Evolutionary conservation across 2,113 vertebrate genomes (phyloP).

Genomic region (zebrafish (Danio rerio)): DNA sequence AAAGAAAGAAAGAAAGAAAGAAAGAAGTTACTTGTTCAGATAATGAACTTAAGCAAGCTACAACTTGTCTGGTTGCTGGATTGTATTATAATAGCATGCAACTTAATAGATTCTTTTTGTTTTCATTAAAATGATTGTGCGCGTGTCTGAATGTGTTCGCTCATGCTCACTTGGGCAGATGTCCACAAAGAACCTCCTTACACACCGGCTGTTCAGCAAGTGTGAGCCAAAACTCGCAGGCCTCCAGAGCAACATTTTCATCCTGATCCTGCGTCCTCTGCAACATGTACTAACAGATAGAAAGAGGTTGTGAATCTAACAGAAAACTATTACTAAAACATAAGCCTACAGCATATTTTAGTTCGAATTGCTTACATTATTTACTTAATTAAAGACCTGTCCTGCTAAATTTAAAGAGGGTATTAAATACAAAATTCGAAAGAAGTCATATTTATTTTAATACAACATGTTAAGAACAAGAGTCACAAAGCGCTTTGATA

Average conservation of each 20-base stretch:
- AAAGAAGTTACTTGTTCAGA: slow-evolving; percentile 2
- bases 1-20: not conserved
- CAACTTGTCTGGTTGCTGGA: not conserved
- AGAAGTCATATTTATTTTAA: too few species aligned
- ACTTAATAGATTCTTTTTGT: not conserved
- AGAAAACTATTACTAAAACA: not conserved
- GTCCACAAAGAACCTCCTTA: slow-evolving; percentile 92
- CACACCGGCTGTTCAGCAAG: slow-evolving; percentile 96
- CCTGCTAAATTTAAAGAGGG: not conserved
- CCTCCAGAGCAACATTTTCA: slow-evolving; percentile 96
- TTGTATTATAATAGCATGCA: not conserved
- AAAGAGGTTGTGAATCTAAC: not conserved
- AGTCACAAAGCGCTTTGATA: too few species aligned
- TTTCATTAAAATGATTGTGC: not conserved
- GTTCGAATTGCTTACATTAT: not conserved
- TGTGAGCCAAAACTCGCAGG: slow-evolving; percentile 98
- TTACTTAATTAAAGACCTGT: not conserved
- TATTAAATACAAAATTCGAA: too few species aligned
- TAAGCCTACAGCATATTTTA: not conserved
- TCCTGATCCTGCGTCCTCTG: slow-evolving; percentile 95
- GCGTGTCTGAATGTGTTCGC: not conserved
- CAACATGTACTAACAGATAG: slow-evolving; percentile 88
- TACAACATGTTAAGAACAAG: too few species aligned
- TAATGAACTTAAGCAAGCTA: slow-evolving; percentile 36
- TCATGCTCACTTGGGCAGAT: slow-evolving; percentile 88